Conservation (phyloP, 2,888 invertebrate genomes). For the Timema cristinae region DNA sequence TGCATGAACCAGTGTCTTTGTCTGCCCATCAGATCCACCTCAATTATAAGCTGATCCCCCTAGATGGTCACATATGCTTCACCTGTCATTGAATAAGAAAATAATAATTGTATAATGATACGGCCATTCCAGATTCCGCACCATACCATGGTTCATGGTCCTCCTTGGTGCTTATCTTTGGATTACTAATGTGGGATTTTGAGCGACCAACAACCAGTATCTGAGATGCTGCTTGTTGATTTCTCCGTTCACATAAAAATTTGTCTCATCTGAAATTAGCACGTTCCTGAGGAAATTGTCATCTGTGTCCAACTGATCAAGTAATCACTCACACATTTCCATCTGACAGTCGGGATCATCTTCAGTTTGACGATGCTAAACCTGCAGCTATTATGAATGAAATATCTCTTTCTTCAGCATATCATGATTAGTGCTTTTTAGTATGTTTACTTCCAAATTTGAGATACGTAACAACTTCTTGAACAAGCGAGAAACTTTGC, state of each 20-base stretch:
- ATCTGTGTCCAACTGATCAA: not conserved
- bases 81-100: too few species aligned
- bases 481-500: too few species aligned
- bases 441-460: too few species aligned
- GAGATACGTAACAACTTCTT: too few species aligned
- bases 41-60: too few species aligned
- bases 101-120: too few species aligned
- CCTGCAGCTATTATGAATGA: not conserved
- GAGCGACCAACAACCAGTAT: not conserved
- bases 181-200: not conserved
- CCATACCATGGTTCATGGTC: too few species aligned
- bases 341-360: not conserved
- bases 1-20: too few species aligned
- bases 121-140: too few species aligned
- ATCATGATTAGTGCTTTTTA: not conserved
- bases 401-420: conserved; percentile 6
- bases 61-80: too few species aligned
- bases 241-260: not conserved
- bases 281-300: not conserved
- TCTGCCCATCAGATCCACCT: too few species aligned
- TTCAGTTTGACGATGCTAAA: not conserved
- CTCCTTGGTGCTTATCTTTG: too few species aligned
- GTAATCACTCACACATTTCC: not conserved
- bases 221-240: not conserved
- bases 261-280: not conserved